phyloP scores from a whole-genome alignment of 2,113 vertebrate genomes.

The Cyprinodon tularosa region DNA sequence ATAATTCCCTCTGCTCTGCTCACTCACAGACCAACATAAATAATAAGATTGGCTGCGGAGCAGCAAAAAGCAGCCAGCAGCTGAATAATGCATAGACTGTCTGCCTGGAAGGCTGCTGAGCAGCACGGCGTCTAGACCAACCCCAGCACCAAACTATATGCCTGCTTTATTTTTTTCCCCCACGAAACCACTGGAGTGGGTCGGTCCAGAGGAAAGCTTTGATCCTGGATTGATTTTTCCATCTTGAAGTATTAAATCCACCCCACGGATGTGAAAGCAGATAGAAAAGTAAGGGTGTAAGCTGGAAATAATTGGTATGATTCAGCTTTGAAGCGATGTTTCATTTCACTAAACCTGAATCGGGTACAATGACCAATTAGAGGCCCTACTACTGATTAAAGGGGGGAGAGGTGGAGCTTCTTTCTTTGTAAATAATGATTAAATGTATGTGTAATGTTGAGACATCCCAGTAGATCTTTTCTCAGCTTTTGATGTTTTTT shows the following conservation, averaged over 20 bases:
- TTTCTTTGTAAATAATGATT: conserved; percentile 12
- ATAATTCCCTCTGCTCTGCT: conserved; percentile 17
- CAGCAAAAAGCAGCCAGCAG: conserved; percentile 43
- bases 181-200: conserved; percentile 3
- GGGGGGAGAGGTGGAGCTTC: conserved; percentile 11
- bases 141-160: conserved; percentile 8
- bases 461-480: conserved; percentile 1
- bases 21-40: conserved; percentile 29
- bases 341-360: not conserved
- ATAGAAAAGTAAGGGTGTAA: conserved; percentile 27
- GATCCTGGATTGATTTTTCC: not conserved
- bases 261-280: conserved; percentile 20
- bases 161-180: not conserved
- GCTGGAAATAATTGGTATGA: conserved; percentile 14
- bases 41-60: conserved; percentile 36
- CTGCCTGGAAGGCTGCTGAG: conserved; percentile 42
- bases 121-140: conserved; percentile 45
- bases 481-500: conserved; percentile 3
- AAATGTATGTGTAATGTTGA: conserved; percentile 1
- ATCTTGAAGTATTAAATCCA: conserved; percentile 16
- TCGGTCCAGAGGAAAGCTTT: conserved; percentile 27
- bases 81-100: conserved; percentile 65
- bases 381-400: not conserved
- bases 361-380: not conserved
- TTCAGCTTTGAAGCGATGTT: not conserved